Evolutionary conservation across 1,140 invertebrate genomes (phyloP).

Genomic region (Zaprionus capensis): DNA sequence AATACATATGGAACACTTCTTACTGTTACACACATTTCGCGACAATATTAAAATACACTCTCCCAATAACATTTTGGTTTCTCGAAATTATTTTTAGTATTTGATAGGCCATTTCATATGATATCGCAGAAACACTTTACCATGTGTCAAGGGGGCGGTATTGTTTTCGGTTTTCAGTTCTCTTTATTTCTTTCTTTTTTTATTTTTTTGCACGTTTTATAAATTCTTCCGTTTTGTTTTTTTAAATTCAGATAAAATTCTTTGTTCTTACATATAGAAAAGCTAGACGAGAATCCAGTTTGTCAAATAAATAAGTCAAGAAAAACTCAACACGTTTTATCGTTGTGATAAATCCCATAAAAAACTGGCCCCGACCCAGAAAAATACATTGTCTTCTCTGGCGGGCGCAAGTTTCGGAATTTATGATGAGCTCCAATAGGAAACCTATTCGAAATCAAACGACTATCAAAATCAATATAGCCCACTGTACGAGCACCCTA

Average conservation of each 20-base stretch:
- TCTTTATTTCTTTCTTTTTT: background rate
- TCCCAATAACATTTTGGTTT: constrained; percentile 4
- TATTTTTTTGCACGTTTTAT: constrained; percentile 6
- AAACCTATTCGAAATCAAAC: background rate
- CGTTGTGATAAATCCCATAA: constrained; percentile 1
- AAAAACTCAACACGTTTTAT: background rate
- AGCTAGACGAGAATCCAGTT: background rate
- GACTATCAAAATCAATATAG: background rate
- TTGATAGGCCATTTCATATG: constrained; percentile 1
- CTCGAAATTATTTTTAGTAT: constrained; percentile 20
- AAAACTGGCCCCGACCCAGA: background rate
- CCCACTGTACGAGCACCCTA: background rate
- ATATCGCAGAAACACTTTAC: background rate
- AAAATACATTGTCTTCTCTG: background rate
- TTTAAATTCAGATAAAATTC: constrained; percentile 5
- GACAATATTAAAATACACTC: background rate
- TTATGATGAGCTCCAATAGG: background rate
- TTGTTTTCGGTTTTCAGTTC: background rate
- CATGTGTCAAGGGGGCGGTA: background rate
- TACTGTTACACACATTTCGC: background rate
- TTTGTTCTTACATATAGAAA: background rate
- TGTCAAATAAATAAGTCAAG: background rate
- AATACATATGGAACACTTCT: background rate
- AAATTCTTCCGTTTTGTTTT: background rate
- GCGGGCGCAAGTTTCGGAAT: background rate